Evolutionary conservation across 2,113 vertebrate species (phyloP), one percentile per base, ranked within the genome.

Genomic region (Catagonus wagneri): DNA sequence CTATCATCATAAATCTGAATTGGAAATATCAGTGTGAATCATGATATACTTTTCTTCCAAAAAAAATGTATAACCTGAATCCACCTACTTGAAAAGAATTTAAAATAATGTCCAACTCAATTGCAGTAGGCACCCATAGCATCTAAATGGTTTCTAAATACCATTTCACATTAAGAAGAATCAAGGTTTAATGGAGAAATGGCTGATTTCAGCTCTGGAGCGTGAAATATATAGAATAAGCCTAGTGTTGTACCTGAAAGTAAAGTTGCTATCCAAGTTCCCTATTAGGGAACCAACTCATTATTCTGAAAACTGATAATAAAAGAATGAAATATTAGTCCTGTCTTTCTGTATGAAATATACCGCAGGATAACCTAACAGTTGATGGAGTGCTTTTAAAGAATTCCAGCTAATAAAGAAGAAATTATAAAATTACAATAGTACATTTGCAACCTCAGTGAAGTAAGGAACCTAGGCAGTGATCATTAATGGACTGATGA

Each of bases 221-320:
- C 3, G 44, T 63, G 29, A 89, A 52, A 60, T 56, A 60, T 7
- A 80, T 1, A 92, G 22, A 72, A 79, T 74, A 14, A 93, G 3
- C 7, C 14, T 83, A 12, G 12, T 16, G 17, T 79, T 81, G 29
- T 20, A 60, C 58, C 60, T 93, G n/a, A 93, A 76, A 81, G 83
- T 63, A 90, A 96, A 39, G 32, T 50, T 56, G 16, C 11, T 80
- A 61, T 72, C 79, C 92, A 74, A 90, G 61, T 71, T 52, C 52
- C 25, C 75, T 63, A 91, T 22, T 61, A 78, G 44, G 34, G 15
- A 83, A 76, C 22, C 68, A 97, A 90, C 1, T 87, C 20, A 75
- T 39, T 85, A 83, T 93, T 83, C 69, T 66, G 54, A 96, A 90
- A 95, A 93, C 27, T 93, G 9, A 52, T 68, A 94, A 60, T 27